Evolutionary conservation across 2,113 vertebrate genomes (phyloP).

Genomic region (Chamaea fasciata): DNA sequence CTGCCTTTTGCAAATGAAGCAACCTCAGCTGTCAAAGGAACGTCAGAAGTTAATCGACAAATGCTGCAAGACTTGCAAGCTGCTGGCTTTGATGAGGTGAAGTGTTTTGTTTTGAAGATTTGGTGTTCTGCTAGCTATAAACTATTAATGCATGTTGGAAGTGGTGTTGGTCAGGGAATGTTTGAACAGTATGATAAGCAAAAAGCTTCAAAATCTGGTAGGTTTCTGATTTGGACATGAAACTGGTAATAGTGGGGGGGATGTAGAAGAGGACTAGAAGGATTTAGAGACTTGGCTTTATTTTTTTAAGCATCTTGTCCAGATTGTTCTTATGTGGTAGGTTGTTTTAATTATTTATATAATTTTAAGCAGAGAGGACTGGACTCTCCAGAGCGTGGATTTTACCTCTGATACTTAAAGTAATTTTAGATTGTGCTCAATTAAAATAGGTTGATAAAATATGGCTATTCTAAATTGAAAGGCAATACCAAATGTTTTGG

Average conservation of each 20-base stretch:
- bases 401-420: background rate
- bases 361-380: background rate
- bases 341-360: background rate
- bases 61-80: conserved; percentile 83
- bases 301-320: background rate
- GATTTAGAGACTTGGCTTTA: background rate
- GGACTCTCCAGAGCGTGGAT: background rate
- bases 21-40: conserved; percentile 66
- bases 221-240: background rate
- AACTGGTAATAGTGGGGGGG: background rate
- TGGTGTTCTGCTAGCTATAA: background rate
- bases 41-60: conserved; percentile 83
- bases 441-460: background rate
- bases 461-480: background rate
- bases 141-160: background rate
- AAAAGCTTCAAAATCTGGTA: background rate
- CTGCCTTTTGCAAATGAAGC: conserved; percentile 89
- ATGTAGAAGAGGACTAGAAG: background rate
- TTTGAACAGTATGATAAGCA: background rate
- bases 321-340: background rate
- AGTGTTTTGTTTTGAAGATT: conserved; percentile 9
- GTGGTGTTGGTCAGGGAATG: background rate
- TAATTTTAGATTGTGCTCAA: background rate
- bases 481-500: background rate
- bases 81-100: conserved; percentile 93